Evolutionary conservation across 2,113 vertebrate genomes (phyloP).

Genomic region (Tachysurus vachellii): DNA sequence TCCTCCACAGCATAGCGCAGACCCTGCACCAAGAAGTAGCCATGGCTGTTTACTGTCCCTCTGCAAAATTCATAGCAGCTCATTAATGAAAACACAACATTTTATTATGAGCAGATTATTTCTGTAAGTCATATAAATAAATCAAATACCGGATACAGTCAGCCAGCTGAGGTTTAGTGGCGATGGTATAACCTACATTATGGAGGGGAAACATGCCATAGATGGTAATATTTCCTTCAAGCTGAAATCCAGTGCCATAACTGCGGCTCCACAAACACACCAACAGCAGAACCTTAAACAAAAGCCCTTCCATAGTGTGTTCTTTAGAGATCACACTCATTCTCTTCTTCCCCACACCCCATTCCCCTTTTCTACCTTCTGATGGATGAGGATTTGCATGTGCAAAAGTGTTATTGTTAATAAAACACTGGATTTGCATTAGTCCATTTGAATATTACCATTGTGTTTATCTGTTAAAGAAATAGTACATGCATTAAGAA

Average conservation of each 20-base stretch:
- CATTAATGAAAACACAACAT: background rate
- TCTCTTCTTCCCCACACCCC: background rate
- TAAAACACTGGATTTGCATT: conserved; percentile 63
- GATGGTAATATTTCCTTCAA: conserved; percentile 74
- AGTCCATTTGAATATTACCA: conserved; percentile 58
- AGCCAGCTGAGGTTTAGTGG: conserved; percentile 58
- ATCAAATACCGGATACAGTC: conserved; percentile 68
- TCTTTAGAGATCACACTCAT: background rate
- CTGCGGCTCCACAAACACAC: conserved; percentile 54
- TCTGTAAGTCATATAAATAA: background rate
- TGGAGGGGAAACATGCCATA: conserved; percentile 81
- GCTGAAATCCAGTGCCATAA: conserved; percentile 61
- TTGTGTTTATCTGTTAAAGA: conserved; percentile 41
- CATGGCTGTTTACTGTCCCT: conserved; percentile 68
- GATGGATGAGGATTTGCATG: conserved; percentile 57
- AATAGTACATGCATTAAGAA: conserved; percentile 34
- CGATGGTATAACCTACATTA: conserved; percentile 4
- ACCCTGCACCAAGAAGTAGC: conserved; percentile 79
- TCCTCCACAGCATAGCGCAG: conserved; percentile 81
- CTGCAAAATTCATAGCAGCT: conserved; percentile 55
- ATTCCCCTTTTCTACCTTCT: conserved; percentile 17
- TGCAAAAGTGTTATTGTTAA: conserved; percentile 35
- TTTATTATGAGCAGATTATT: background rate
- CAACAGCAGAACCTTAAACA: conserved; percentile 20
- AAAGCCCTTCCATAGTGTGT: conserved; percentile 36